Conservation (phyloP, 2,113 vertebrate genomes). For the Egretta garzetta region DNA sequence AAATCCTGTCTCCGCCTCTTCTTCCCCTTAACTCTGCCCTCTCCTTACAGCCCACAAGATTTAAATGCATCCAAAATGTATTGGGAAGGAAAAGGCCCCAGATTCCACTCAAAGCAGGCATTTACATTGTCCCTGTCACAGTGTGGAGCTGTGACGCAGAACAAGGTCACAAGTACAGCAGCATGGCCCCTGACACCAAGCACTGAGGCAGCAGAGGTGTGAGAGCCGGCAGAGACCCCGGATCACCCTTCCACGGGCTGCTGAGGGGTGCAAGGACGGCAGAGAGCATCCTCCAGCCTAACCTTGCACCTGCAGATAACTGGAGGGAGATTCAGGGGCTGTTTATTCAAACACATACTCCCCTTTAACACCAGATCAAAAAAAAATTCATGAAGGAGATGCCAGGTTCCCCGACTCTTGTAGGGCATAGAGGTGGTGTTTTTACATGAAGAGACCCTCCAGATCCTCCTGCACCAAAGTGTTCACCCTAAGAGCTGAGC, state of each 20-base stretch:
- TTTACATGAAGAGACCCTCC: not conserved
- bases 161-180: not conserved
- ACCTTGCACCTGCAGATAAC: not conserved
- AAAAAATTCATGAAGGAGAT: not conserved
- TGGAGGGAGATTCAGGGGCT: not conserved
- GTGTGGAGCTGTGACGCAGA: not conserved
- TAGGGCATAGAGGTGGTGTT: not conserved
- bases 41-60: not conserved
- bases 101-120: not conserved
- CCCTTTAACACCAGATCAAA: not conserved
- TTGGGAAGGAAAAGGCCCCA: not conserved
- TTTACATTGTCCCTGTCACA: not conserved
- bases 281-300: not conserved
- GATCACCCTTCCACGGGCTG: not conserved
- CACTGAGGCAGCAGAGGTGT: not conserved
- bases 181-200: accelerated
- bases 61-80: not conserved
- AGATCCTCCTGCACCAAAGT: not conserved
- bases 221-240: not conserved
- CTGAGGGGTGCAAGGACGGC: not conserved
- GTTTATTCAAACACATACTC: not conserved
- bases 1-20: not conserved
- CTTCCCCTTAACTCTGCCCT: not conserved
- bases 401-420: not conserved
- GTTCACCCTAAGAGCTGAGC: not conserved